phyloP scores from a whole-genome alignment of 2,888 invertebrate genomes.

The Platycheirus albimanus region DNA sequence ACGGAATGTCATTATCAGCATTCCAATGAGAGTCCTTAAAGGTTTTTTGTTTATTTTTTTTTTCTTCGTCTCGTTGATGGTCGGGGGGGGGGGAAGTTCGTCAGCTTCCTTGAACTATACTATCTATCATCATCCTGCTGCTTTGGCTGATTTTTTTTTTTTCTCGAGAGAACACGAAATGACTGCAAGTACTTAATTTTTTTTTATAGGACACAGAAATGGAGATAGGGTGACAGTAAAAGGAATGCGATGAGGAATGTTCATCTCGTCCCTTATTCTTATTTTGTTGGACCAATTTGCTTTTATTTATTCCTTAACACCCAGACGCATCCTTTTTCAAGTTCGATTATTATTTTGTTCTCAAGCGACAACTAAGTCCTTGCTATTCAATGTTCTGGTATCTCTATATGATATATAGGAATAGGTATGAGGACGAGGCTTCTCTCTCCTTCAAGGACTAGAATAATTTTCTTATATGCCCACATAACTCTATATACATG shows the following conservation, averaged over 20 bases:
- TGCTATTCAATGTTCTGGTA: too few relatives aligned
- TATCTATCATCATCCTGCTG: conserved; percentile 5
- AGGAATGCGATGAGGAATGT: conserved; percentile 57
- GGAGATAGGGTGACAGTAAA: conserved; percentile 1
- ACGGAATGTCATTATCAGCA: conserved; percentile 73
- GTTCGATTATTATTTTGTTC: conserved; percentile 48
- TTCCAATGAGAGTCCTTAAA: conserved; percentile 65
- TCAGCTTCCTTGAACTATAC: conserved; percentile 35
- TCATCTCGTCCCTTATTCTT: conserved; percentile 35
- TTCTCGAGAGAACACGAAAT: conserved; percentile 60
- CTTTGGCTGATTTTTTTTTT: conserved; percentile 9
- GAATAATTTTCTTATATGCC: conserved; percentile 35
- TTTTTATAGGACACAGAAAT: conserved; percentile 3
- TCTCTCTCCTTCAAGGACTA: too few relatives aligned
- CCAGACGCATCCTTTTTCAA: conserved; percentile 51
- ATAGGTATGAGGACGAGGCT: too few relatives aligned
- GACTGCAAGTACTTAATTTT: conserved; percentile 57
- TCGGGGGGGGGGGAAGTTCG: too few relatives aligned
- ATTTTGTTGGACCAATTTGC: conserved; percentile 56
- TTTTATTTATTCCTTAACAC: conserved; percentile 31
- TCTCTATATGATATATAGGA: too few relatives aligned
- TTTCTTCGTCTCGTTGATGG: conserved; percentile 22
- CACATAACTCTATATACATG: conserved; percentile 15
- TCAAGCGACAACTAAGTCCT: background rate
- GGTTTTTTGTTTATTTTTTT: background rate